Conservation (phyloP, 2,888 invertebrate species). For the Megaustenia siamemsis region DNA sequence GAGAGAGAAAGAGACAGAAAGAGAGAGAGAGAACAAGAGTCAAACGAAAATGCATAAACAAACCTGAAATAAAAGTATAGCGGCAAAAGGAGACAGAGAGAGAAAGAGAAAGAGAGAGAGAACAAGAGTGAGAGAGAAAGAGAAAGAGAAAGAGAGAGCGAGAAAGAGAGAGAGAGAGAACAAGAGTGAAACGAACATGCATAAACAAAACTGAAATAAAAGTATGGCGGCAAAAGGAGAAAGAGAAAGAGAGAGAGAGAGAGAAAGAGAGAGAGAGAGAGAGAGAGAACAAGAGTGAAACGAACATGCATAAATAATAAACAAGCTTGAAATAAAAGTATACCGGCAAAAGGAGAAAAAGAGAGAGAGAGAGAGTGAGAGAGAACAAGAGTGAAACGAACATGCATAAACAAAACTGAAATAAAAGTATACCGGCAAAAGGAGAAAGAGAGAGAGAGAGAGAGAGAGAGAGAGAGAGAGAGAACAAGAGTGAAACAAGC, state of each 20-base stretch:
- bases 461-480: slow-evolving; percentile 12
- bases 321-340: too few species aligned
- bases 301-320: background rate
- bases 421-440: background rate
- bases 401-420: background rate
- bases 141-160: too few species aligned
- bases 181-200: background rate
- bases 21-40: background rate
- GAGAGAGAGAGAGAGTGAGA: slow-evolving; percentile 17
- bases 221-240: slow-evolving; percentile 17
- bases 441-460: slow-evolving; percentile 35
- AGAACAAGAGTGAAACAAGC: background rate
- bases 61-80: background rate
- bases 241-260: slow-evolving; percentile 34
- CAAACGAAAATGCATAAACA: background rate
- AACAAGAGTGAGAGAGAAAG: too few species aligned
- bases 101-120: too few species aligned
- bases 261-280: slow-evolving; percentile 8
- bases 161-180: too few species aligned
- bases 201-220: background rate
- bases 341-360: background rate
- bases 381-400: background rate
- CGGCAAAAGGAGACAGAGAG: slow-evolving; percentile 18
- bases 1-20: background rate
- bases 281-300: background rate